These are phyloP conservation scores for Chionodraco myersi DNA, from an alignment of 2,113 vertebrate species.

Conservation along the genomic window DNA sequence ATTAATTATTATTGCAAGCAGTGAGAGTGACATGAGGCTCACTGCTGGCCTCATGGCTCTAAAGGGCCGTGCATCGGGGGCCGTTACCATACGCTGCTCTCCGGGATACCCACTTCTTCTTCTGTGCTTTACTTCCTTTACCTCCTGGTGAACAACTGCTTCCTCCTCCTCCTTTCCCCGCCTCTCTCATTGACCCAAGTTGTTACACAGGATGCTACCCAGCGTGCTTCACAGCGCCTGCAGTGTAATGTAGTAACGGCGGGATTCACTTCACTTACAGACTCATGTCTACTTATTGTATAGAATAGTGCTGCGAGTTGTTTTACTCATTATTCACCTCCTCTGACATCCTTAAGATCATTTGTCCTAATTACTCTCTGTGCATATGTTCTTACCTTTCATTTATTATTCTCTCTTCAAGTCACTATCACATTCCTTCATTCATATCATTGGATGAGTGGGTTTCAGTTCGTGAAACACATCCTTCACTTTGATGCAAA, in stretches of 20 bases:
- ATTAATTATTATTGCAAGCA: neutral
- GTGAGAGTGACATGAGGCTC: constrained; percentile 28
- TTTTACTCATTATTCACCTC: neutral
- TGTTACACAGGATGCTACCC: constrained; percentile 13
- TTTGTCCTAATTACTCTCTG: too few relatives aligned
- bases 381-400: too few relatives aligned
- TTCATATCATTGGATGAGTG: too few relatives aligned
- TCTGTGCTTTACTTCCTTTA: constrained; percentile 44
- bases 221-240: constrained; percentile 10
- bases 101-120: constrained; percentile 26
- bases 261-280: constrained; percentile 9
- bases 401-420: too few relatives aligned
- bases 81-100: constrained; percentile 43
- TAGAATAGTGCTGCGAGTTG: neutral
- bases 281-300: too few relatives aligned
- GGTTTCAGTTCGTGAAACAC: too few relatives aligned
- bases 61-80: constrained; percentile 35
- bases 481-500: too few relatives aligned
- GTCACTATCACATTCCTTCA: too few relatives aligned
- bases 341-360: neutral
- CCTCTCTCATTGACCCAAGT: constrained; percentile 44
- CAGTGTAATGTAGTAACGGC: constrained; percentile 25
- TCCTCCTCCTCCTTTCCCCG: constrained; percentile 15
- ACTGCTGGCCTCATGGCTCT: constrained; percentile 36
- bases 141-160: constrained; percentile 24